Base-by-base conservation (phyloP, 2,888 invertebrate species). In the Cenopis cana region DNA sequence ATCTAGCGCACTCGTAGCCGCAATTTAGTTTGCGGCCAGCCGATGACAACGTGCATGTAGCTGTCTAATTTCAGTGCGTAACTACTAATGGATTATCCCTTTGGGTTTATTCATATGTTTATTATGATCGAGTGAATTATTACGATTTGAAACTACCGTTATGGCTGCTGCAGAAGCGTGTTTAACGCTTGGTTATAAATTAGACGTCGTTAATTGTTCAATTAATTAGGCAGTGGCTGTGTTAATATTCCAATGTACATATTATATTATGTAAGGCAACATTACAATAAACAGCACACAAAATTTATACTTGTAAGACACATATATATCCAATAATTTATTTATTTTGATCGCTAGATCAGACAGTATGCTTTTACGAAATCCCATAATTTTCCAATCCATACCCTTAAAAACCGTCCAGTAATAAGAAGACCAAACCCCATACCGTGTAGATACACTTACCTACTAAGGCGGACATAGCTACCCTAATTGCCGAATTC, bases 11-110 rank as follows among this genome's bases (percentile, higher is more conserved):
- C 79, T 81, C 84, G 76, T 85, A 85, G 79, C 88, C 89, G 76
- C 88, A 89, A 86, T 88, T 84, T 85, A 87, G 86, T 81, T 82
- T 85, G 88, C 76, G 89, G 89, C 79, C 79, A 68, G 79, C 86
- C 85, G 79, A 82, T 81, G 82, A 82, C 86, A 82, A 81, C 78
- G 76, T 74, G 67, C 75, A 59, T 76, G 74, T 74, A 65, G 20
- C 65, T 54, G 46, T 65, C 70, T 70, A 70, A 70, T 70, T 70
- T 59, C 24, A 49, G 14, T 65, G 69, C 65, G 65, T 65, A 57
- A 54, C 65, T 59, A 29, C 46, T 59, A 49, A 70, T 60, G 70
- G 57, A 70, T 70, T 60, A 70, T 60, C 65, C 70, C 70, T n/a
- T 4, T 66, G 59, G 59, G 70, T 36, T 60, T 52, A 70, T 65